Conservation (phyloP, 2,797 vertebrate genomes). For the Iguana delicatissima region DNA sequence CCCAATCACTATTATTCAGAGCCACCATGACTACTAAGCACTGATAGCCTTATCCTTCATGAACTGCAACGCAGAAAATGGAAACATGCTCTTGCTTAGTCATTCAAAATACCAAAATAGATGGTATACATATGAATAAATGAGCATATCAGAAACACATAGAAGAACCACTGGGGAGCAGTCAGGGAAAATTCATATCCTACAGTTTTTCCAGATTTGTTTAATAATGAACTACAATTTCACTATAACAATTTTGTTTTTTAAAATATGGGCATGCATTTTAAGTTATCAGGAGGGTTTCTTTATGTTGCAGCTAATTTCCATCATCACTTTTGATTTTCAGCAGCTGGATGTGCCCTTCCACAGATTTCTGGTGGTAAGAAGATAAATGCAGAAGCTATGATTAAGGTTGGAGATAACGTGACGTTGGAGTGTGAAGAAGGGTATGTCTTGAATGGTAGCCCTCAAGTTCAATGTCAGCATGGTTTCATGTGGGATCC, state of each 20-base stretch:
- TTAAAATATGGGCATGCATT: neutral
- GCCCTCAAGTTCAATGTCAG: constrained; percentile 73
- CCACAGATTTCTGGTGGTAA: constrained; percentile 72
- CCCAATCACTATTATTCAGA: neutral
- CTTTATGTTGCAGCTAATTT: neutral
- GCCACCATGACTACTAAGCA: neutral
- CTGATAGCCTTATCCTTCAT: no score
- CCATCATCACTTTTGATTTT: constrained; percentile 36
- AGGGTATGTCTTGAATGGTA: constrained; percentile 73
- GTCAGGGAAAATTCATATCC: neutral
- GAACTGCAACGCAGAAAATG: neutral
- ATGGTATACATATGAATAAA: neutral
- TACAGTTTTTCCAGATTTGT: neutral
- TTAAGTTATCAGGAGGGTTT: neutral
- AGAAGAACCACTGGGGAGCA: neutral
- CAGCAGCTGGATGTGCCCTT: constrained; percentile 77
- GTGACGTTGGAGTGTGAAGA: constrained; percentile 76
- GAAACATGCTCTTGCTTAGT: neutral
- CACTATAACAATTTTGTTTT: neutral
- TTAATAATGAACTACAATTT: neutral
- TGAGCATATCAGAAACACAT: neutral
- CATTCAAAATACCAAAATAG: neutral
- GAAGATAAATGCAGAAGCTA: constrained; percentile 55
- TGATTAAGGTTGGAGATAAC: constrained; percentile 65
- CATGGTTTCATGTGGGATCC: constrained; percentile 75